Evolutionary conservation across 1,140 invertebrate genomes (phyloP), one percentile per base, ranked within the genome.

Genomic region (Drosophila pruinosa): DNA sequence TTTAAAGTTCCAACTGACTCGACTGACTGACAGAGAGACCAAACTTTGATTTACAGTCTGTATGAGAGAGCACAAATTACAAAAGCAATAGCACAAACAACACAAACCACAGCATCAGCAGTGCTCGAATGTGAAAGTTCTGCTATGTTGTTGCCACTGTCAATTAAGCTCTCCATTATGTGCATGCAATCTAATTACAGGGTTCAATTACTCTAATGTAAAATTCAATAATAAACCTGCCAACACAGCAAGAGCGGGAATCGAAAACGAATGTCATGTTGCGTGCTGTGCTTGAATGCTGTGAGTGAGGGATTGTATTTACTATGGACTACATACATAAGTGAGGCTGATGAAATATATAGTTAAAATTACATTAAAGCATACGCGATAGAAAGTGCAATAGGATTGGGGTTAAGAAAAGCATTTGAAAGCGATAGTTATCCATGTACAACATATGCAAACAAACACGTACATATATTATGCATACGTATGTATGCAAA

Each of bases 101-200:
- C 19, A 28, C n/a, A n/a, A n/a, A n/a, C n/a, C n/a, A 17, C 22
- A 26, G 12, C 15, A 31, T 41, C 48, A 39, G 28, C 36, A 52
- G 12, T 10, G 43, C 7, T 28, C 24, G 17, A 64, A 64, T 57
- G 68, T 71, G 68, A 71, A 71, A 71, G 68, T 64, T 56, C 17
- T 38, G 26, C 31, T 22, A 24, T 54, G 59, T 38, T 69, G 53
- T 50, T 59, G 47, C 31, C n/a, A n/a, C 22, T 45, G 41, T 17
- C 8, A 4, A 61, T 39, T 47, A 52, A 61, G 57, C 47, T 69
- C 26, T 19, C 36, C 19, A 26, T 53, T 69, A 38, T 75, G 64
- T 72, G 28, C 78, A 63, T 52, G 54, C 47, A 72, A 54, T 68
- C 70, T 59, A 71, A 71, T 71, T 71, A 64, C 41, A 31, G 28